Percentiles rank a stretch among this genome's conserved stretches.
These are phyloP conservation scores for Cephalopachus bancanus DNA, from an alignment of 2,797 vertebrate species.

Conservation along the genomic window DNA sequence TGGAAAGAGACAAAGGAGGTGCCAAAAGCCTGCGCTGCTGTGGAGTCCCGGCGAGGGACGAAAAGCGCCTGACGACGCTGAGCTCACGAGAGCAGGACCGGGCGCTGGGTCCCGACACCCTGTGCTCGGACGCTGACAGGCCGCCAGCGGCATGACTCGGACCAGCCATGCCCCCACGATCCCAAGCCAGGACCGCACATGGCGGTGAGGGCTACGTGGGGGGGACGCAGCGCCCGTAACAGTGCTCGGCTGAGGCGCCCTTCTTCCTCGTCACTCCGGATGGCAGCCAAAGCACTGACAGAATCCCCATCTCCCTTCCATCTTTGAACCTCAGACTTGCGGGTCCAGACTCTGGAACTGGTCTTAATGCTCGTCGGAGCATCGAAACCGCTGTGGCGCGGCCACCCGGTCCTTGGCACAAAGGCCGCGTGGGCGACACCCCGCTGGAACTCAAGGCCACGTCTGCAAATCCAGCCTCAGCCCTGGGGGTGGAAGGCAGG, in stretches of 20 bases:
- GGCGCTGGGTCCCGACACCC: neutral
- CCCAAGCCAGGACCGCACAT: no score
- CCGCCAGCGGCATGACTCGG: neutral
- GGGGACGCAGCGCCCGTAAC: no score
- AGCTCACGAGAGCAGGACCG: neutral
- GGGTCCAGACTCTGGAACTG: neutral
- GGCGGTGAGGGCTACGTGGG: no score
- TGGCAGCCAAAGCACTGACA: no score
- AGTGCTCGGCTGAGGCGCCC: no score
- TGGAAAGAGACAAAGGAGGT: neutral
- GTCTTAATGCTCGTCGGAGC: neutral
- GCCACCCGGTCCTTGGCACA: neutral
- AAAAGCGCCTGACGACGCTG: neutral
- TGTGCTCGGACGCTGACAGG: neutral
- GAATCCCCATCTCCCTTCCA: neutral
- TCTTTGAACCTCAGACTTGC: neutral
- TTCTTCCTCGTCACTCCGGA: neutral
- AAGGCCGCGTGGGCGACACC: neutral
- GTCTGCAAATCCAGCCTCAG: neutral
- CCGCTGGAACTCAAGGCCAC: neutral
- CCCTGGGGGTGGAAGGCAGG: neutral
- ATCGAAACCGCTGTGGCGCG: neutral
- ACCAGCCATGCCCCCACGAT: neutral
- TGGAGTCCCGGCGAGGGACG: neutral
- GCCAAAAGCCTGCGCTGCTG: neutral